phyloP scores from a whole-genome alignment of 2,888 invertebrate genomes.

The Adela reaumurella region DNA sequence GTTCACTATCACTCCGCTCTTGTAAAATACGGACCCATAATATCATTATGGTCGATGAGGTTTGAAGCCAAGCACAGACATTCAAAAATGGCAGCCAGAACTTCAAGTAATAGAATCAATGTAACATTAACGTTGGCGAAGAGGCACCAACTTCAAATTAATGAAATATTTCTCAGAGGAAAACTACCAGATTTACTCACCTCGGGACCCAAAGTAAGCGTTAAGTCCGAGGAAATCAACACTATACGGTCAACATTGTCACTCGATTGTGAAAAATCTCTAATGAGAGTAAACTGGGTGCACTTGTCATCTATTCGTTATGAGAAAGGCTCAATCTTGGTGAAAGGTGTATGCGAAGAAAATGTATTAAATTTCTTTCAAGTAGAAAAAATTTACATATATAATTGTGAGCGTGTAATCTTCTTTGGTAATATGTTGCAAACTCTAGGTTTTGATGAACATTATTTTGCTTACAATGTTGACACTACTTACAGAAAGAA shows the following conservation, averaged over 20 bases:
- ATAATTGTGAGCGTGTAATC: not conserved
- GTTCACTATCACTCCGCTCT: constrained; percentile 2
- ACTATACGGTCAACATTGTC: not conserved
- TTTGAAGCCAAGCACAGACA: constrained; percentile 4
- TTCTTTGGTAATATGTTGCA: constrained; percentile 1
- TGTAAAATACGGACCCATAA: constrained; percentile 1
- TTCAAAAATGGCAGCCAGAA: constrained; percentile 3
- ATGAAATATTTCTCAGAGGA: constrained; percentile 1
- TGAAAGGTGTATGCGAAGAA: not conserved
- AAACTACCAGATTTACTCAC: not conserved
- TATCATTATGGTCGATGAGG: constrained; percentile 1
- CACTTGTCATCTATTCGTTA: constrained; percentile 1
- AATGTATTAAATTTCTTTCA: not conserved
- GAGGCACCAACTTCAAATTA: constrained; percentile 4
- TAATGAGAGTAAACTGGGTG: constrained; percentile 2
- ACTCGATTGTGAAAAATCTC: not conserved
- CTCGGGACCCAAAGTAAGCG: not conserved
- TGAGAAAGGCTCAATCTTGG: not conserved
- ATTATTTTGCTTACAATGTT: constrained; percentile 3
- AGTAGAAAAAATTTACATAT: constrained; percentile 1
- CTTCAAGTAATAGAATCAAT: constrained; percentile 2
- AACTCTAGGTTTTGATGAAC: constrained; percentile 3
- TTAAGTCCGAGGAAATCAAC: not conserved
- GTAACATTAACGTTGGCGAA: constrained; percentile 1
- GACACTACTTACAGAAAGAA: not conserved